Evolutionary conservation across 2,888 invertebrate genomes (phyloP).

Genomic region (Acanthosoma haemorrhoidale): DNA sequence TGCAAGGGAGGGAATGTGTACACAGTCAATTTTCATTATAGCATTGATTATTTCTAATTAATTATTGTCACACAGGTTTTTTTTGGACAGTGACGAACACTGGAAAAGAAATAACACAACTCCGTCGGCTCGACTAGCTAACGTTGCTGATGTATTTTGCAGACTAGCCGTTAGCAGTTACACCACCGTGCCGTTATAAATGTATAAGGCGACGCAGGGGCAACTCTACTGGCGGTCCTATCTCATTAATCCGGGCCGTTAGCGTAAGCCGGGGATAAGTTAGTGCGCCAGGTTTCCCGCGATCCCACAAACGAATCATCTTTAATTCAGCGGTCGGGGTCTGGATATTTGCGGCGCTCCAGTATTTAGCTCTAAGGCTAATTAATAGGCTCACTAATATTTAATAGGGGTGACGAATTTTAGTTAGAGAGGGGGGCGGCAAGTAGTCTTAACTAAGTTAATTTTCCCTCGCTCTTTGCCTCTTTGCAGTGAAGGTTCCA

Average conservation of each 20-base stretch:
- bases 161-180: background rate
- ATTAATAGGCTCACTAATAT: constrained; percentile 4
- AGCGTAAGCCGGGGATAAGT: background rate
- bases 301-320: constrained; percentile 1
- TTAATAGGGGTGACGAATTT: background rate
- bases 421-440: too few relatives aligned
- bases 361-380: background rate
- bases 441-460: too few relatives aligned
- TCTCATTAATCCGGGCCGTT: background rate
- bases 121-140: too few relatives aligned
- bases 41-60: too few relatives aligned
- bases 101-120: too few relatives aligned
- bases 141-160: background rate
- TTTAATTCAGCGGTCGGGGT: background rate
- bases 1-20: too few relatives aligned
- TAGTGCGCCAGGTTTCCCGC: background rate
- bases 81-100: too few relatives aligned
- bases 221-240: background rate
- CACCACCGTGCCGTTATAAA: background rate
- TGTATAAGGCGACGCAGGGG: background rate
- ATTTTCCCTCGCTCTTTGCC: too few relatives aligned
- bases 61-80: too few relatives aligned
- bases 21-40: too few relatives aligned
- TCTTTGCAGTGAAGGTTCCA: too few relatives aligned
- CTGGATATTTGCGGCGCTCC: background rate